These are phyloP conservation scores for Catostylus mosaicus DNA, from an alignment of 30 jellyfish, hydroid and myxozoan genomes.

Conservation along the genomic window DNA sequence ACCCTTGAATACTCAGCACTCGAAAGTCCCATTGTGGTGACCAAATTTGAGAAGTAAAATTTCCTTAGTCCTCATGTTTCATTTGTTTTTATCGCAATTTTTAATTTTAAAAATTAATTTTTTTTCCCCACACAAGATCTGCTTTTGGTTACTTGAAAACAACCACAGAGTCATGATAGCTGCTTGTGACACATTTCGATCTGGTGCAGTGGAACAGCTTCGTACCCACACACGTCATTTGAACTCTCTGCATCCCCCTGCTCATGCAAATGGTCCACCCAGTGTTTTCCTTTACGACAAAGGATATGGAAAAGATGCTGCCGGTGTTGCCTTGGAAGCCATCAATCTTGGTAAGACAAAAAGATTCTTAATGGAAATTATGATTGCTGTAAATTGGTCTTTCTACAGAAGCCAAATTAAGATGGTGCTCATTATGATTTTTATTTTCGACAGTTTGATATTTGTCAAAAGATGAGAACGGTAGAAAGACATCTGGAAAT, in stretches of 20 bases:
- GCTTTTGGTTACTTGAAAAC: conserved; percentile 96
- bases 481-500: too few species aligned
- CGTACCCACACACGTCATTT: conserved; percentile 96
- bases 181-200: conserved; percentile 99
- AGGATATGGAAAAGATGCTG: conserved; percentile 99
- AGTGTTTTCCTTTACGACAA: conserved; percentile 82
- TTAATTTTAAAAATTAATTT: not conserved
- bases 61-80: not conserved
- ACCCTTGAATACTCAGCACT: too few species aligned
- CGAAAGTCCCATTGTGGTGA: too few species aligned
- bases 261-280: conserved; percentile 81
- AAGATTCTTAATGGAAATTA: not conserved
- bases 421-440: too few species aligned
- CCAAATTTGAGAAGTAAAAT: too few species aligned
- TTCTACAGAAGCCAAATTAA: too few species aligned
- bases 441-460: too few species aligned
- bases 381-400: not conserved
- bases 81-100: not conserved
- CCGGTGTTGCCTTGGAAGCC: conserved; percentile 99
- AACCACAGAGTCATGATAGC: conserved; percentile 98
- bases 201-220: conserved; percentile 99
- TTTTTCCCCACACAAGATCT: conserved; percentile 67
- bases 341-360: conserved; percentile 87
- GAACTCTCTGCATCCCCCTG: conserved; percentile 93
- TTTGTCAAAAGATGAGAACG: too few species aligned